These are phyloP conservation scores for Columbina picui DNA, from an alignment of 2,113 vertebrate species.

Conservation along the genomic window DNA sequence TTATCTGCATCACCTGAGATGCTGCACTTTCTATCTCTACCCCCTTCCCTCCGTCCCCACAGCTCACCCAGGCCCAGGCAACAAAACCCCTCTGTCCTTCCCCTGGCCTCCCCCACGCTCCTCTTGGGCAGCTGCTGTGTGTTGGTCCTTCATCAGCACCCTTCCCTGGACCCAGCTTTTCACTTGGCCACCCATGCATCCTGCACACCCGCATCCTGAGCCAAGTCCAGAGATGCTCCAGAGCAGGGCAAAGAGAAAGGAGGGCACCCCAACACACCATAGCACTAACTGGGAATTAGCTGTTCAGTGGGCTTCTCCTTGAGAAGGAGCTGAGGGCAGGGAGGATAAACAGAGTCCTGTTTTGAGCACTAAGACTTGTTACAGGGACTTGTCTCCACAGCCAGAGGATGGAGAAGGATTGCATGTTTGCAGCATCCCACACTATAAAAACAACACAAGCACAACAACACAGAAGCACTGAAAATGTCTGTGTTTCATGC, in stretches of 20 bases:
- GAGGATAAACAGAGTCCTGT: background rate
- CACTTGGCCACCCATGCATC: background rate
- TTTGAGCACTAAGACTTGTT: background rate
- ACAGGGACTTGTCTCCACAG: background rate
- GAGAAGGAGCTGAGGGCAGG: background rate
- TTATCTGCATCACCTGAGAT: constrained; percentile 66
- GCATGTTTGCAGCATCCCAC: background rate
- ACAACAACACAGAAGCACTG: background rate
- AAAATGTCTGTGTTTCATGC: background rate
- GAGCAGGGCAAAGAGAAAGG: background rate
- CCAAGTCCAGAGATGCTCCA: background rate
- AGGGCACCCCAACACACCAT: background rate
- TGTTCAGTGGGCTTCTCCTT: background rate
- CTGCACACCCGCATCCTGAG: background rate
- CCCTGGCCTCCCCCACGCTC: accelerated
- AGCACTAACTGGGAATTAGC: background rate
- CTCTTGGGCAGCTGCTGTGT: background rate
- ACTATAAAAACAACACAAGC: too few relatives aligned
- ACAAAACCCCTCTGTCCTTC: background rate
- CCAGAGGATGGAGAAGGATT: background rate
- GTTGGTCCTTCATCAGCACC: background rate
- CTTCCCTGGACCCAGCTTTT: background rate
- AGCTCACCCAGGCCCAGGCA: background rate
- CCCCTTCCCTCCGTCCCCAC: background rate
- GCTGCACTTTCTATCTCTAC: constrained; percentile 15